Base-by-base conservation (phyloP, 2,888 invertebrate species). In the Eristalinus aeneus region DNA sequence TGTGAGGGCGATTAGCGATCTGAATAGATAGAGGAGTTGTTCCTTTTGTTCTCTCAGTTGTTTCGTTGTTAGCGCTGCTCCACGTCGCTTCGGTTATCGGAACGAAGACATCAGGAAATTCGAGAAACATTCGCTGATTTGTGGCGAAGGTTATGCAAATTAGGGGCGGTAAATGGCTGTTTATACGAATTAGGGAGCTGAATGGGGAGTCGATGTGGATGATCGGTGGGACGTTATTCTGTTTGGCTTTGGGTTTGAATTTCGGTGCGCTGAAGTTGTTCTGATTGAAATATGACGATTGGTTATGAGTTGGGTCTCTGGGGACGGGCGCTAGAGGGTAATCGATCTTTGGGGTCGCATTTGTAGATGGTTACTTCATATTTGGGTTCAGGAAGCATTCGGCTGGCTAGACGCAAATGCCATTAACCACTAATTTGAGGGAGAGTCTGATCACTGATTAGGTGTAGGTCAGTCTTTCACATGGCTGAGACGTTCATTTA, bases 61-160 rank as follows among this genome's bases (percentile, higher is more conserved):
- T 54, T 68, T 46, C 32, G 32, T 71, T 22, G 46, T 60, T 65
- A 46, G 31, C 34, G 22, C 60, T 34, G 23, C 32, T 53, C 16
- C 53, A 63, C 31, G 61, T 67, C 56, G 60, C 56, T 68, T 46
- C 39, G 79, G 71, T 82, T 86, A 86, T 82, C 82, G 73, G 73
- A 71, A 82, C 77, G 71, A 82, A 86, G 74, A 82, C 74, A 82
- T 86, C 86, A 82, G 77, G 60, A 74, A 69, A 68, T 77, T 67
- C 80, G 27, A 56, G 58, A 71, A 78, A 61, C 65, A 58, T 77
- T 77, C 58, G 86, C 86, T 86, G 86, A 86, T 86, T 86, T 86
- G 86, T 86, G 23, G 73, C 60, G 82, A 86, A 78, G 86, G 86
- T 77, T 86, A 86, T 86, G 77, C 86, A 86, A 82, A 82, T 84